Evolutionary conservation across 2,888 invertebrate genomes (phyloP), one percentile per base, ranked within the genome.

Genomic region (Athetis lepigone): DNA sequence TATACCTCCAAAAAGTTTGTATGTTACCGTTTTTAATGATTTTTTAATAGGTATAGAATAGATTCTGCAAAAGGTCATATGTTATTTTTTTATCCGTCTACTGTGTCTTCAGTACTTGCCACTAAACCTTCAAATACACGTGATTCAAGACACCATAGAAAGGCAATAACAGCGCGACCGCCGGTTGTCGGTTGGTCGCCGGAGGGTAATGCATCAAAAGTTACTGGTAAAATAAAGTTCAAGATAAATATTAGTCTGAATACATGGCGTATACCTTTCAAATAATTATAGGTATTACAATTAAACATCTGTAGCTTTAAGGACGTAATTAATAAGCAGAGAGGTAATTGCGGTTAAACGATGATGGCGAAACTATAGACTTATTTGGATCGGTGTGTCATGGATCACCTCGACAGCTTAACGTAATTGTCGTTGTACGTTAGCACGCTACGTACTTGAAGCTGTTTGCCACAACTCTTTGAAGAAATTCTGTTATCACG

Each of bases 401-500:
- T 60, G 45, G 54, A 55, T 55, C 40, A 54, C 51, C 63, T 69
- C 47, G 51, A 58, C 49, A 56, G 47, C 37, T 73, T 76, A 62
- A 70, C 66, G 55, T 79, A 69, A 71, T 52, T 52, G 37, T 11
- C 39, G 33, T 23, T 49, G 47, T 61, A 46, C 45, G 33, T 45
- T 57, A 39, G 57, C 43, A 36, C 33, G 33, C 23, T 27, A 25
- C 13, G 23, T 36, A 69, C 57, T 72, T 46, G 54, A 57, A 51
- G 40, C 43, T 49, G 60, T 61, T 59, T 58, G 55, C 50, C 23
- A 49, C 62, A 37, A 66, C 63, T 74, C 77, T 80, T 76, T 79
- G 77, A 72, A 73, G 66, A 75, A 77, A 75, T 79, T 69, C 65
- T 70, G 51, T 46, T 77, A 77, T 82, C 82, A 81, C 74, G 79